Conservation (phyloP, 1,140 invertebrate species). For the Anastatus disparis region DNA sequence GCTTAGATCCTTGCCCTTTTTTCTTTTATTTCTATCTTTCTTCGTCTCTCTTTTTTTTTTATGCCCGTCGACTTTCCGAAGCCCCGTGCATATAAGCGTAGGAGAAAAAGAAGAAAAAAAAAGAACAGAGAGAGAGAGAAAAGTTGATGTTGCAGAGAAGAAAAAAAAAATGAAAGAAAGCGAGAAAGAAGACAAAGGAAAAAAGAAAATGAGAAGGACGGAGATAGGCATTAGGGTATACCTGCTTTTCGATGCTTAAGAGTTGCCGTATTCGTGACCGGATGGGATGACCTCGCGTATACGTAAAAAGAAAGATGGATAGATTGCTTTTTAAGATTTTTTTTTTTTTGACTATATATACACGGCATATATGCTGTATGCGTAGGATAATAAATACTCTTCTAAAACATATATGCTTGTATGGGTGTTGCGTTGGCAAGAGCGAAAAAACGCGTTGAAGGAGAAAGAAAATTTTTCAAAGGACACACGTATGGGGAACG, state of each 20-base stretch:
- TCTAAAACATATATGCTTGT: constrained; percentile 2
- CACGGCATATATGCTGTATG: background rate
- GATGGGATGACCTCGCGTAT: constrained; percentile 43
- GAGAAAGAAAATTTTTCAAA: constrained; percentile 13
- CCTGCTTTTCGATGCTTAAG: constrained; percentile 25
- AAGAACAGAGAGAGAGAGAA: background rate
- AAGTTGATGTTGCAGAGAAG: background rate
- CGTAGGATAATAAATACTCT: constrained; percentile 29
- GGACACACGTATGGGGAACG: background rate
- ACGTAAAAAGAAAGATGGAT: constrained; percentile 25
- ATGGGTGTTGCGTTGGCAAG: too few species aligned
- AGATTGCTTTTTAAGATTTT: constrained; percentile 28
- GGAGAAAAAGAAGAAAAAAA: background rate
- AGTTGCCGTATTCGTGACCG: constrained; percentile 43
- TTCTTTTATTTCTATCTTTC: constrained; percentile 38
- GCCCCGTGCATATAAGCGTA: background rate
- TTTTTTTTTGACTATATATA: too few species aligned
- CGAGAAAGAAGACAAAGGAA: constrained; percentile 24
- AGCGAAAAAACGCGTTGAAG: too few species aligned
- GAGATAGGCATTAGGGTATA: constrained; percentile 29
- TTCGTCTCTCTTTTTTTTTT: constrained; percentile 31
- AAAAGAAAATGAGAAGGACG: constrained; percentile 10
- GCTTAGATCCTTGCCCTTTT: constrained; percentile 1
- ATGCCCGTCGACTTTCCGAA: constrained; percentile 41
- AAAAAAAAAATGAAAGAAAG: background rate